Evolutionary conservation across 2,113 vertebrate species (phyloP).

Genomic region (Cyanoramphus novaezelandiae): DNA sequence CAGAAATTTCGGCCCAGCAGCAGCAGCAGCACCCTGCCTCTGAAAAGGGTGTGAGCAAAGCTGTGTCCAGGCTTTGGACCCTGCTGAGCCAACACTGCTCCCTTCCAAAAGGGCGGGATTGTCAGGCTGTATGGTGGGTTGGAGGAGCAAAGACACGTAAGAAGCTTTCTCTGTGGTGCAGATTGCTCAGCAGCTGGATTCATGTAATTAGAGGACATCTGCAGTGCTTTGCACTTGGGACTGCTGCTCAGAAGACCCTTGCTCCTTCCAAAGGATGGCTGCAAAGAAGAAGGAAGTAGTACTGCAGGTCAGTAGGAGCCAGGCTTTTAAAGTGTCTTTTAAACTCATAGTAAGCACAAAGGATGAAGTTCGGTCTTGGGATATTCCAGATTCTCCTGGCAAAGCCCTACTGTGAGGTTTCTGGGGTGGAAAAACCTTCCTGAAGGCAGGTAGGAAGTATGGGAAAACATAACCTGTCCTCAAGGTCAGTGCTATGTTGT

Average conservation of each 20-base stretch:
- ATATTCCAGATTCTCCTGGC: not conserved
- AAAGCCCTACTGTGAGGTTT: not conserved
- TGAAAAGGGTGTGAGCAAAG: not conserved
- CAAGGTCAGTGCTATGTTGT: not conserved
- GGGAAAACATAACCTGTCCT: not conserved
- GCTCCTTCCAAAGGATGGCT: slow-evolving; percentile 36
- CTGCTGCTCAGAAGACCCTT: not conserved
- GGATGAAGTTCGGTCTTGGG: not conserved
- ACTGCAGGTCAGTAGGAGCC: slow-evolving; percentile 59
- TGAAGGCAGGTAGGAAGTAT: not conserved
- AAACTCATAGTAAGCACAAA: not conserved
- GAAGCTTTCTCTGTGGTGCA: not conserved
- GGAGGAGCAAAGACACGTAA: not conserved
- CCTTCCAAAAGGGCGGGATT: not conserved
- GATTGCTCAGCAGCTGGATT: not conserved
- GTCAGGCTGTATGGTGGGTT: not conserved
- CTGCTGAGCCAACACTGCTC: not conserved
- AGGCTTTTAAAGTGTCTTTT: not conserved
- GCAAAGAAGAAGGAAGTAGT: slow-evolving; percentile 48
- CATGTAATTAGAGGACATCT: fast-evolving
- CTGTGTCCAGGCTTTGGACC: fast-evolving
- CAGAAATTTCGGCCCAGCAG: not conserved
- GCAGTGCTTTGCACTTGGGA: not conserved
- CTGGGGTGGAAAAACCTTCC: not conserved
- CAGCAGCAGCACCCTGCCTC: not conserved